phyloP scores from a whole-genome alignment of 2,888 invertebrate genomes.

The Gastracanthus pulcherrimus region DNA sequence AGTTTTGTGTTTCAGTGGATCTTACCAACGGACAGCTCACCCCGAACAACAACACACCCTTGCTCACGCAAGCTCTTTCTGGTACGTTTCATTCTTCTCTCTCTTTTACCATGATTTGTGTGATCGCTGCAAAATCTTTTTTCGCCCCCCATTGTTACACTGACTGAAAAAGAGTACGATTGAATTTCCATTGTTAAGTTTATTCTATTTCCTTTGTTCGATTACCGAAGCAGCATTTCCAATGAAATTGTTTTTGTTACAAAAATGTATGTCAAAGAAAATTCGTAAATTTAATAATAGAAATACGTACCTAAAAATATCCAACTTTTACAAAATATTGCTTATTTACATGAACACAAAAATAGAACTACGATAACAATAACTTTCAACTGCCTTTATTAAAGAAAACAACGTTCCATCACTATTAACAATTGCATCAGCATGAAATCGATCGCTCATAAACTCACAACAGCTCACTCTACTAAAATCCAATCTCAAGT shows the following conservation, averaged over 20 bases:
- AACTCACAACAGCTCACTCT: background rate
- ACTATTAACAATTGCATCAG: background rate
- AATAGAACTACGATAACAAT: too few relatives aligned
- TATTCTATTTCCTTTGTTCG: background rate
- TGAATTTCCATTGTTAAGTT: conserved; percentile 18
- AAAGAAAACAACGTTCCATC: too few relatives aligned
- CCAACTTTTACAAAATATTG: background rate
- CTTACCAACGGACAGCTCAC: conserved; percentile 97
- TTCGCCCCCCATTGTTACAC: conserved; percentile 6
- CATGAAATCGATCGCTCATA: background rate
- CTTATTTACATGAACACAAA: background rate
- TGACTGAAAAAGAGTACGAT: background rate
- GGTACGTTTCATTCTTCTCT: conserved; percentile 81
- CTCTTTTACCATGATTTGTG: conserved; percentile 46
- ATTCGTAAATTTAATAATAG: background rate
- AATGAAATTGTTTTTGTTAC: background rate
- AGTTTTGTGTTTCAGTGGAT: conserved; percentile 91
- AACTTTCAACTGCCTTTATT: too few relatives aligned
- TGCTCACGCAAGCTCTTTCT: conserved; percentile 97
- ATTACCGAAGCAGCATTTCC: background rate
- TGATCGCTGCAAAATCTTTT: conserved; percentile 13
- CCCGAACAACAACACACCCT: conserved; percentile 96
- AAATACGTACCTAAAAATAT: too few relatives aligned
- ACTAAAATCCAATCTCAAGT: background rate
- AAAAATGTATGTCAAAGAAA: background rate